Evolutionary conservation across 1,140 invertebrate species (phyloP).

Genomic region (Orussus abietinus): DNA sequence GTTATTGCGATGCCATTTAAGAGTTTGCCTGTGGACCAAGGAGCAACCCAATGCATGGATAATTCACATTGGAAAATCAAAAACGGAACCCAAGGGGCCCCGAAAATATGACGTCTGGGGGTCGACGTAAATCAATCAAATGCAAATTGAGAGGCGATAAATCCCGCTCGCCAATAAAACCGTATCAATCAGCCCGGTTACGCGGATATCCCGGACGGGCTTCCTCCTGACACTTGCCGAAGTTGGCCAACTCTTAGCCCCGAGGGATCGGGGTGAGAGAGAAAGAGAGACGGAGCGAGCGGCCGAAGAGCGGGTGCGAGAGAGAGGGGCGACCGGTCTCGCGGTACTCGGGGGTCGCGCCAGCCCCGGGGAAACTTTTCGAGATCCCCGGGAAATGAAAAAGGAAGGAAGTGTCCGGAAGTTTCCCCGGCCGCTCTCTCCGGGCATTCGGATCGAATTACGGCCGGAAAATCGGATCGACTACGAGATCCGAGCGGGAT

Average conservation of each 20-base stretch:
- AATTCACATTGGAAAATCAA: no score
- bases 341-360: slow-evolving; percentile 10
- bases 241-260: slow-evolving; percentile 15
- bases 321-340: slow-evolving; percentile 4
- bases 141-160: slow-evolving; percentile 20
- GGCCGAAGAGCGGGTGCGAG: slow-evolving; percentile 5
- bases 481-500: no score
- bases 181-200: slow-evolving; percentile 32
- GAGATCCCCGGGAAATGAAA: slow-evolving; percentile 19
- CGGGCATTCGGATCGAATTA: no score
- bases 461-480: no score
- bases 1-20: no score
- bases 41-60: no score
- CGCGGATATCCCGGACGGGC: slow-evolving; percentile 14
- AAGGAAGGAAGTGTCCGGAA: slow-evolving; percentile 14
- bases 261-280: slow-evolving; percentile 11
- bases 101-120: no score
- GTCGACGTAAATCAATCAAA: slow-evolving; percentile 34
- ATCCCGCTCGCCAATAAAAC: slow-evolving; percentile 30
- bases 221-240: slow-evolving; percentile 15
- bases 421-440: no score
- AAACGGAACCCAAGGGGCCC: no score
- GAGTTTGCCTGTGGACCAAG: no score
- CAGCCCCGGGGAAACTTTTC: slow-evolving; percentile 21
- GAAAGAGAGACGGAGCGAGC: slow-evolving; percentile 3